These are phyloP conservation scores for Lathronympha strigana DNA, from an alignment of 2,888 invertebrate genomes.

Conservation along the genomic window DNA sequence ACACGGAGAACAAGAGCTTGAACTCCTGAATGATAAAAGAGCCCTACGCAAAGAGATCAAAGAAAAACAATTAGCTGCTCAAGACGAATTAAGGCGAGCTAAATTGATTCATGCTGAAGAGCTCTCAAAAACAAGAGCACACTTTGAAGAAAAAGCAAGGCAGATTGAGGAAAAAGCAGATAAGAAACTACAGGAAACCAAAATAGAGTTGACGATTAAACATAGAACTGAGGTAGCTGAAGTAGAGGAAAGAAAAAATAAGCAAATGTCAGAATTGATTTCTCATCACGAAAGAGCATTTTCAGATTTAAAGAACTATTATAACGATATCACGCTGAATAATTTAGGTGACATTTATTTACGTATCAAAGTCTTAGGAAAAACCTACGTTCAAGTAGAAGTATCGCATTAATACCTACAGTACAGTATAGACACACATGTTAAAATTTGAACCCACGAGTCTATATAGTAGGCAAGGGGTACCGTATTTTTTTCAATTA, in stretches of 20 bases:
- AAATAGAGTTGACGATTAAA: conserved; percentile 88
- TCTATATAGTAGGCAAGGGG: too few relatives aligned
- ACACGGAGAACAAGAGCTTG: conserved; percentile 89
- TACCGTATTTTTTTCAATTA: neutral
- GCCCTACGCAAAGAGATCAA: conserved; percentile 86
- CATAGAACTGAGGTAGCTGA: conserved; percentile 94
- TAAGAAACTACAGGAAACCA: conserved; percentile 88
- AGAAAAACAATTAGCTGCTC: conserved; percentile 88
- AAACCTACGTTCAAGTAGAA: too few relatives aligned
- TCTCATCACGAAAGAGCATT: conserved; percentile 93
- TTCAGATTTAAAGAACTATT: conserved; percentile 96
- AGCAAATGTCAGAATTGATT: conserved; percentile 91
- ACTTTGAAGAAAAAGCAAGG: conserved; percentile 77
- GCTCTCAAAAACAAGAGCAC: conserved; percentile 84
- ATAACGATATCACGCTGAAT: conserved; percentile 96
- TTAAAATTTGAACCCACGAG: too few relatives aligned
- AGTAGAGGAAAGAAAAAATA: conserved; percentile 96
- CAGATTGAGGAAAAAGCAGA: conserved; percentile 86
- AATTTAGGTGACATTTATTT: conserved; percentile 87
- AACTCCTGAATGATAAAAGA: conserved; percentile 90
- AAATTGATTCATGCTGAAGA: conserved; percentile 91
- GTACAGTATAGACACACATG: too few relatives aligned
- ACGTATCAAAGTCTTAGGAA: neutral
- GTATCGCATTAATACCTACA: too few relatives aligned
- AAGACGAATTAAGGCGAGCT: conserved; percentile 88